phyloP scores from a whole-genome alignment of 2,797 vertebrate genomes.

The Apodemus agrarius region DNA sequence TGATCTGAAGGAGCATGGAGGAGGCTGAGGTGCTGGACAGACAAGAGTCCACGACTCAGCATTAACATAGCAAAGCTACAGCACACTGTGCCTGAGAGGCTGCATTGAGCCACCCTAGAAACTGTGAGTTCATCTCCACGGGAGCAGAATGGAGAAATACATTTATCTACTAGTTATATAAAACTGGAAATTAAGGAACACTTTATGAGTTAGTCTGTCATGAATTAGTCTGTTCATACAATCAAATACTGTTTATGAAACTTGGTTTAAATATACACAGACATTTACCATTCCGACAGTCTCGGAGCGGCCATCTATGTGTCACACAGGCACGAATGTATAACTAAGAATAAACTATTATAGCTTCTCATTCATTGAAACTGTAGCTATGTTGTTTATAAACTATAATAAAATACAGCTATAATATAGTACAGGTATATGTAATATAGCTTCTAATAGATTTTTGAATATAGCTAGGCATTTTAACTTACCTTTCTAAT shows the following conservation, averaged over 20 bases:
- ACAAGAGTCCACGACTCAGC: neutral
- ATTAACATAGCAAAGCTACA: neutral
- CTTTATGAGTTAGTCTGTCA: neutral
- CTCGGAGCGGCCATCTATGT: neutral
- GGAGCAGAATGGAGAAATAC: neutral
- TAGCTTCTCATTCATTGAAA: neutral
- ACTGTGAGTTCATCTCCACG: neutral
- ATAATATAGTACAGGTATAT: neutral
- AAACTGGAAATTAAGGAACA: neutral
- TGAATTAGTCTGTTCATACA: neutral
- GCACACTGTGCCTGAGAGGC: neutral
- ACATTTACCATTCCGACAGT: neutral
- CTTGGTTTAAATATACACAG: slow-evolving; percentile 2
- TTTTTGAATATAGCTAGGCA: neutral
- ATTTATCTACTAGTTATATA: neutral
- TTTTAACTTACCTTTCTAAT: slow-evolving; percentile 31
- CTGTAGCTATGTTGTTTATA: neutral
- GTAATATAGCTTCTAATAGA: neutral
- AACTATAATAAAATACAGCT: slow-evolving; percentile 3
- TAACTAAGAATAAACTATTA: neutral
- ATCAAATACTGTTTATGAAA: neutral
- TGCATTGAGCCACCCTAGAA: neutral
- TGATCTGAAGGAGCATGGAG: neutral
- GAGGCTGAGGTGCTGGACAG: neutral
- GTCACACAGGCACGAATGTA: neutral